phyloP scores from a whole-genome alignment of 64 coral and sea anemone species.

The Actinia equina region DNA sequence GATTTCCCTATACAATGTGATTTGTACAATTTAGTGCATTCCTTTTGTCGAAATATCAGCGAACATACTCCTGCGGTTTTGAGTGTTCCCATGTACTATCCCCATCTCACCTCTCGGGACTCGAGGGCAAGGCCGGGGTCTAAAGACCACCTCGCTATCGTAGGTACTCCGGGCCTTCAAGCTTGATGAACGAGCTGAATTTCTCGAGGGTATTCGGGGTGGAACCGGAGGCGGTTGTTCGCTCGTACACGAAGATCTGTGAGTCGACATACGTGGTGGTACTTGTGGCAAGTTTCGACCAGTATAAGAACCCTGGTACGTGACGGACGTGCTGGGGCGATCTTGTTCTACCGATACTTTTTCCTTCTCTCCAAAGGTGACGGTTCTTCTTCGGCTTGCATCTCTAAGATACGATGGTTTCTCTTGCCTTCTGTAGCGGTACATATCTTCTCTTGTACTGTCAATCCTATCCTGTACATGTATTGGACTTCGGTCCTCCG shows the following conservation, averaged over 20 bases:
- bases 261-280: neutral
- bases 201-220: neutral
- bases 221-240: neutral
- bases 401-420: constrained; percentile 15
- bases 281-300: neutral
- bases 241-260: neutral
- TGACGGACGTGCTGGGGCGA: neutral
- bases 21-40: constrained; percentile 3
- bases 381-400: constrained; percentile 43
- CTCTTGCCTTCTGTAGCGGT: neutral
- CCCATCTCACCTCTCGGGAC: neutral
- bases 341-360: neutral
- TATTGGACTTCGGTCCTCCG: neutral
- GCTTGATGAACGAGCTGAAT: constrained; percentile 3
- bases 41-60: constrained; percentile 15
- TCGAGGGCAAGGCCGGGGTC: neutral
- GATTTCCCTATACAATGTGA: neutral
- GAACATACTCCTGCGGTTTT: constrained; percentile 10
- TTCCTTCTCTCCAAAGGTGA: constrained; percentile 51
- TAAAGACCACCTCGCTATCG: neutral
- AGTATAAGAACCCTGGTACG: neutral
- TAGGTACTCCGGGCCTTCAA: neutral
- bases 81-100: neutral
- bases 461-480: neutral
- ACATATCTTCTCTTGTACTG: neutral